Evolutionary conservation across 2,888 invertebrate species (phyloP).

Genomic region (Acronicta psi): DNA sequence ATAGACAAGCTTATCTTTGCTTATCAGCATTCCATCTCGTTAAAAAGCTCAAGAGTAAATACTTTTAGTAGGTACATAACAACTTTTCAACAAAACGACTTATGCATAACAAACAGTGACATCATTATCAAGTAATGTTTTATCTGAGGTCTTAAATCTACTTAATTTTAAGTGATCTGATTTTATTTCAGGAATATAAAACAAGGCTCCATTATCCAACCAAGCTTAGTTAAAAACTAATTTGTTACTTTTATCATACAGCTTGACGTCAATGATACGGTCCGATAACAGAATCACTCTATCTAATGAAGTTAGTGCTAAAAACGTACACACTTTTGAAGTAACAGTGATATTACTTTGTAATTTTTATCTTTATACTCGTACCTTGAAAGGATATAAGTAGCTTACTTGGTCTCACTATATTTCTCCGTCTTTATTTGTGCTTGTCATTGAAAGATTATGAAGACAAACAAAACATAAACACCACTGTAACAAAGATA

Average conservation of each 20-base stretch:
- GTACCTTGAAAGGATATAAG: constrained; percentile 25
- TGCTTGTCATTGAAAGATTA: constrained; percentile 6
- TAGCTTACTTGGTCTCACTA: constrained; percentile 18
- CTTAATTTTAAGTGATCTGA: constrained; percentile 4
- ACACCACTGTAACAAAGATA: not conserved
- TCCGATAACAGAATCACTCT: constrained; percentile 38
- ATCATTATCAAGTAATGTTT: constrained; percentile 17
- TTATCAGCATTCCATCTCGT: constrained; percentile 23
- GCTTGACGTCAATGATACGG: constrained; percentile 51
- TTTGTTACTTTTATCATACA: constrained; percentile 45
- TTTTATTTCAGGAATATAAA: constrained; percentile 35
- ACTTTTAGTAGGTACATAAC: no score
- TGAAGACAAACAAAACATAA: not conserved
- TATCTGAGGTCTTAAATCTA: constrained; percentile 27
- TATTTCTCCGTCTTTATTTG: constrained; percentile 19
- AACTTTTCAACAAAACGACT: no score
- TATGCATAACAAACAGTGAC: constrained; percentile 13
- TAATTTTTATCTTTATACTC: constrained; percentile 26
- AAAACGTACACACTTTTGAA: constrained; percentile 30
- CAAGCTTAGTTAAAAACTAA: constrained; percentile 42
- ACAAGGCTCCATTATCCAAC: constrained; percentile 26
- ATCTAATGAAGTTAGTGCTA: constrained; percentile 23
- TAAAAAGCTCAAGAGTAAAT: constrained; percentile 23
- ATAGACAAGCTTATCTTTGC: constrained; percentile 22
- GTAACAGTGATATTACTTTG: constrained; percentile 10